These are phyloP conservation scores for Carassius carassius DNA, from an alignment of 2,113 vertebrate genomes.

Conservation along the genomic window DNA sequence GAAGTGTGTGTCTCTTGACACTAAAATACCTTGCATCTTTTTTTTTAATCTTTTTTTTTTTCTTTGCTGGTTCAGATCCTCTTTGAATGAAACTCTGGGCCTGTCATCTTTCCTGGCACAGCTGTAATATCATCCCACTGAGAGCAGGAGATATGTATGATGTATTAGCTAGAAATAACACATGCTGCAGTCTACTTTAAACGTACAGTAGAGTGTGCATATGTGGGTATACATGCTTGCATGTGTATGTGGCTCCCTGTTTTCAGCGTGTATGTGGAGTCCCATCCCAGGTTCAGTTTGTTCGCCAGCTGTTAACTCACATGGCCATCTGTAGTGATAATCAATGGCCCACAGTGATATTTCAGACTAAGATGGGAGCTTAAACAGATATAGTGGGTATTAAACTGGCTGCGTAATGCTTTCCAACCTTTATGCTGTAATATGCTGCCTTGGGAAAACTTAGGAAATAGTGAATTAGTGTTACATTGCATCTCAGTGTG, in stretches of 20 bases:
- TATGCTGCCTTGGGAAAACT: neutral
- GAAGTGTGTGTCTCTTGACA: constrained; percentile 5
- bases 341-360: constrained; percentile 18
- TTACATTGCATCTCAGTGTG: neutral
- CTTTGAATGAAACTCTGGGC: constrained; percentile 21
- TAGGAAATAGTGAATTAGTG: neutral
- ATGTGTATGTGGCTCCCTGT: neutral
- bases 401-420: neutral
- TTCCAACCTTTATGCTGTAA: neutral
- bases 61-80: constrained; percentile 2
- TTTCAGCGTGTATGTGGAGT: neutral
- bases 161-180: neutral
- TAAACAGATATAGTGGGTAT: constrained; percentile 13
- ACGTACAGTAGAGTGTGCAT: neutral
- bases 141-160: neutral
- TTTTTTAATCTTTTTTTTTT: neutral
- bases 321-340: constrained; percentile 6
- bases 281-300: neutral
- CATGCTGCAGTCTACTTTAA: neutral
- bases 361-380: constrained; percentile 11
- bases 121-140: constrained; percentile 21
- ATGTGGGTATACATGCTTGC: neutral
- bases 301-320: constrained; percentile 1
- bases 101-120: constrained; percentile 1
- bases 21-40: neutral